These are phyloP conservation scores for Eledone cirrhosa DNA, from an alignment of 2,888 invertebrate genomes.

Conservation along the genomic window DNA sequence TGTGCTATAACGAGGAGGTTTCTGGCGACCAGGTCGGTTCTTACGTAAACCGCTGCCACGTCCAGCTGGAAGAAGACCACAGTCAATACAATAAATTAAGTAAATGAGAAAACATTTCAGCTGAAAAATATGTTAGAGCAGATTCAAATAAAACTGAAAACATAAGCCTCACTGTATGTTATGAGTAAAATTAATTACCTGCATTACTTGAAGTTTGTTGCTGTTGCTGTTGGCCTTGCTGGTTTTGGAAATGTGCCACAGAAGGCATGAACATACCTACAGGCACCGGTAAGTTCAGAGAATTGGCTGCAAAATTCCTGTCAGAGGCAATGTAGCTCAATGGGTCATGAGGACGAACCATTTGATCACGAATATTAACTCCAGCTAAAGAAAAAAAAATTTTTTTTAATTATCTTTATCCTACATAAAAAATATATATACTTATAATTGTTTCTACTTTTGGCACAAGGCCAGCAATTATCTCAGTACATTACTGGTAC, in stretches of 20 bases:
- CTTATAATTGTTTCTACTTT: no score
- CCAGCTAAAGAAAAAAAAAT: slow-evolving; percentile 36
- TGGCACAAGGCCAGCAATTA: no score
- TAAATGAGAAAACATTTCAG: neutral
- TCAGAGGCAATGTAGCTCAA: slow-evolving; percentile 92
- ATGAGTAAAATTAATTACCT: slow-evolving; percentile 34
- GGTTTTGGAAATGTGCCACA: slow-evolving; percentile 70
- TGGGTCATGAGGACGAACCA: slow-evolving; percentile 79
- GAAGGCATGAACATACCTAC: slow-evolving; percentile 95
- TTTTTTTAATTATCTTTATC: no score
- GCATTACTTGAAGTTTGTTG: slow-evolving; percentile 13
- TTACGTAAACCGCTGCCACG: slow-evolving; percentile 64
- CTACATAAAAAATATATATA: neutral
- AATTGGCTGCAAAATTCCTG: slow-evolving; percentile 69
- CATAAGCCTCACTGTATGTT: slow-evolving; percentile 36
- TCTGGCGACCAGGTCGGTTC: slow-evolving; percentile 71
- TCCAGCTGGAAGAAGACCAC: slow-evolving; percentile 31
- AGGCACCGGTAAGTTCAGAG: slow-evolving; percentile 85
- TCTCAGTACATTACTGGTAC: no score
- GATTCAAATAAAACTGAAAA: slow-evolving; percentile 29
- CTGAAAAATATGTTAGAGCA: neutral
- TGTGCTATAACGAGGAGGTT: slow-evolving; percentile 64
- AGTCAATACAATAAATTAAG: neutral
- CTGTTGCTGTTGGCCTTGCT: slow-evolving; percentile 11
- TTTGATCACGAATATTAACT: slow-evolving; percentile 55